phyloP scores from a whole-genome alignment of 2,888 invertebrate genomes.

The Cantharis lateralis region DNA sequence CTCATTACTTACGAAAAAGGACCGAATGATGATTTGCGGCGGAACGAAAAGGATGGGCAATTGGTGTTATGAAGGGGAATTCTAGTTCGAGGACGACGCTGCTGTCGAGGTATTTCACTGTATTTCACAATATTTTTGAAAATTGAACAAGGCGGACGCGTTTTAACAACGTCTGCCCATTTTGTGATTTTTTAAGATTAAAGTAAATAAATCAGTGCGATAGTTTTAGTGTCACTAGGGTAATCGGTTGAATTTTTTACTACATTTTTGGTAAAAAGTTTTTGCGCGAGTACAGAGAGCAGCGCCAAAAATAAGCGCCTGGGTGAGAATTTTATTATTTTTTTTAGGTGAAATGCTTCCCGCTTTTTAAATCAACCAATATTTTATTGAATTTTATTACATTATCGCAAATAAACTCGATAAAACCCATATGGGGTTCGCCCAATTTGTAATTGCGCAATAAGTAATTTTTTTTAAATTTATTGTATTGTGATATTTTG shows the following conservation, averaged over 20 bases:
- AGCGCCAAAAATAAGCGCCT: neutral
- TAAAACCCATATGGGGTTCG: neutral
- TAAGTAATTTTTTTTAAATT: neutral
- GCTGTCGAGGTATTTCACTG: conserved; percentile 5
- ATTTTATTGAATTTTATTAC: neutral
- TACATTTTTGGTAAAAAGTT: conserved; percentile 1
- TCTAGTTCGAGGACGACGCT: neutral
- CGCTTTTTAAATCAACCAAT: neutral
- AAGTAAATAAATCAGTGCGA: neutral
- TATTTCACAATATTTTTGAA: conserved; percentile 11
- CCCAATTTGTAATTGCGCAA: neutral
- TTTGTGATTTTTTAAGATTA: neutral
- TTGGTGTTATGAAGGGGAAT: neutral
- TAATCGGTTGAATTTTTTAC: neutral
- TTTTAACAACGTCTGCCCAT: neutral
- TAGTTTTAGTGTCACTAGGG: neutral
- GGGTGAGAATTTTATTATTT: conserved; percentile 3
- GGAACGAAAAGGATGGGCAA: neutral
- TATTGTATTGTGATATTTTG: neutral
- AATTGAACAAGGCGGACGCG: conserved; percentile 10
- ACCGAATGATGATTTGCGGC: neutral
- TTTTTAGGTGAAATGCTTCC: neutral
- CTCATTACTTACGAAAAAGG: neutral
- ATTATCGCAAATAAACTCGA: neutral
- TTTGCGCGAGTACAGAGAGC: neutral